Conservation (phyloP, 2,888 invertebrate genomes). For the Clanis bilineata region DNA sequence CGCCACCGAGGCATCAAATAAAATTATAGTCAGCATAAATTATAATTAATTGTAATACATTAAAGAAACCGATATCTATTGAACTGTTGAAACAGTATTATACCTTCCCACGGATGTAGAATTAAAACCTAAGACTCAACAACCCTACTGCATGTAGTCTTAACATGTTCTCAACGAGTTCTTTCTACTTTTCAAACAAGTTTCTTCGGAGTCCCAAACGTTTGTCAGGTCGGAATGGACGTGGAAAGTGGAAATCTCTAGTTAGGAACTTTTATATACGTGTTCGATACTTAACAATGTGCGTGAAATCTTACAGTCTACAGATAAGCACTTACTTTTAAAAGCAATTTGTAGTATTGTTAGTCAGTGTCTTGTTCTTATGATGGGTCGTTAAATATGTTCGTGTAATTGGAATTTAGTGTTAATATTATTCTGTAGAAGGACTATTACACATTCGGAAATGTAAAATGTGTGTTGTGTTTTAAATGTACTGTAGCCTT, state of each 20-base stretch:
- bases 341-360: slow-evolving; percentile 1
- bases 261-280: slow-evolving; percentile 57
- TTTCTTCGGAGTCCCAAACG: slow-evolving; percentile 64
- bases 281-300: slow-evolving; percentile 26
- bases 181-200: slow-evolving; percentile 78
- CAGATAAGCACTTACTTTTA: slow-evolving; percentile 8
- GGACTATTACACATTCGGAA: too few relatives aligned
- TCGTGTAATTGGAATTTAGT: too few relatives aligned
- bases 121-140: neutral
- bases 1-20: too few relatives aligned
- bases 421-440: too few relatives aligned
- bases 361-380: neutral
- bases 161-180: slow-evolving; percentile 63
- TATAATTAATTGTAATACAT: too few relatives aligned
- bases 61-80: too few relatives aligned
- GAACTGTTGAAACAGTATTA: neutral
- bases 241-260: slow-evolving; percentile 62
- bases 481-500: too few relatives aligned
- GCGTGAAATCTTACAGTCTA: neutral
- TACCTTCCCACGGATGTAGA: neutral
- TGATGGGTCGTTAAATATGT: too few relatives aligned
- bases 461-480: too few relatives aligned
- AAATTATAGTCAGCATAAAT: too few relatives aligned
- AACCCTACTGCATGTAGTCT: slow-evolving; percentile 28
- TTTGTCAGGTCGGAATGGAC: slow-evolving; percentile 69